These are phyloP conservation scores for Brachyhypopomus gauderio DNA, from an alignment of 2,113 vertebrate species.

Conservation along the genomic window DNA sequence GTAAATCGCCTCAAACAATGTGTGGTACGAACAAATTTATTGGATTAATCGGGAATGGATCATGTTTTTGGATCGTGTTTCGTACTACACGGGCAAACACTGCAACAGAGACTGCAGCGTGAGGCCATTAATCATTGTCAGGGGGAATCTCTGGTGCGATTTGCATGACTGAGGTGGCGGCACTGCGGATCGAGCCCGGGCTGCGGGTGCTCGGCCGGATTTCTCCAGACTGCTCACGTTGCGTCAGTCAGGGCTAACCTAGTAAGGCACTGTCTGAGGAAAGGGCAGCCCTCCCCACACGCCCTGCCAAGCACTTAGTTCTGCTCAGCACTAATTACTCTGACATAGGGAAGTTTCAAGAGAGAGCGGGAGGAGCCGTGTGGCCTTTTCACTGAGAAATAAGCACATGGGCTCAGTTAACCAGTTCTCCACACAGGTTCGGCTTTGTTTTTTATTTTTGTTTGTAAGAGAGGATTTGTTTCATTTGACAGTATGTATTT, in stretches of 20 bases:
- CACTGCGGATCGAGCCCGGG: slow-evolving; percentile 83
- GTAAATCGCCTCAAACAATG: slow-evolving; percentile 95
- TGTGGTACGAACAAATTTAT: slow-evolving; percentile 92
- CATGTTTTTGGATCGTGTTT: slow-evolving; percentile 99
- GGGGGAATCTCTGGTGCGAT: slow-evolving; percentile 94
- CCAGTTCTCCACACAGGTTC: no score
- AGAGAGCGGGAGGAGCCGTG: slow-evolving; percentile 38
- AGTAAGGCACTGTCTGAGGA: slow-evolving; percentile 70
- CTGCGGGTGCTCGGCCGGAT: slow-evolving; percentile 80
- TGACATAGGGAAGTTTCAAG: slow-evolving; percentile 45
- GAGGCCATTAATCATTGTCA: slow-evolving; percentile 99
- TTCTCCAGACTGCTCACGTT: slow-evolving; percentile 71
- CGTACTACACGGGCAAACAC: slow-evolving; percentile 94
- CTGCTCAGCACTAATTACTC: slow-evolving; percentile 65
- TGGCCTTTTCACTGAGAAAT: neutral
- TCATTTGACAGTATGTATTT: no score
- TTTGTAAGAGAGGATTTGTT: no score
- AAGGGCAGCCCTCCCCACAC: slow-evolving; percentile 39
- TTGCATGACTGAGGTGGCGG: slow-evolving; percentile 97
- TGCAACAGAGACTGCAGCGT: slow-evolving; percentile 97
- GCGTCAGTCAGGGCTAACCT: slow-evolving; percentile 76
- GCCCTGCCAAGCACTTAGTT: slow-evolving; percentile 59
- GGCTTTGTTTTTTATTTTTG: no score
- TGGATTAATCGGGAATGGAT: slow-evolving; percentile 99
- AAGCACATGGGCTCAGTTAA: neutral